Base-by-base conservation (phyloP, 2,888 invertebrate genomes). In the Pachycephus smyrnensis region DNA sequence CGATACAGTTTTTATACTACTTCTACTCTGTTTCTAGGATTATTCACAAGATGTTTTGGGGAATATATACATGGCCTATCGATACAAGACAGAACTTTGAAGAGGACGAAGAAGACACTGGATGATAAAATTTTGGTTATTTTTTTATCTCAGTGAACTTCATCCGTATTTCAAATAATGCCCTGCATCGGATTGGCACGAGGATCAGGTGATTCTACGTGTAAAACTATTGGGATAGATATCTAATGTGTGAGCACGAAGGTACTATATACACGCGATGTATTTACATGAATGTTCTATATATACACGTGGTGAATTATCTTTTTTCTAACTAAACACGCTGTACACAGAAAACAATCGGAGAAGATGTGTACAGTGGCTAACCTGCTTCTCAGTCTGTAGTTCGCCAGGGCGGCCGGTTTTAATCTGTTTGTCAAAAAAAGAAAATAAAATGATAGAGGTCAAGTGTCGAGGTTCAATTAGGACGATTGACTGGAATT, bases 341-440 rank as follows among this genome's bases (percentile, higher is more conserved):
- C 33, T 33, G n/a, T 33, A 71, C 71, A 71, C 71, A 71, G 31
- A 71, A 23, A 55, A 55, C 55, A 55, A 55, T 55, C 55, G 55
- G 55, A 55, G 23, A 55, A 23, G 55, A 55, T 55, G 55, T 55
- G 55, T 31, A 71, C 71, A 32, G 71, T 76, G 82, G 86, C 95
- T 95, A 94, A 96, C 96, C 93, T 96, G 95, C 93, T 94, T 94
- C 55, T 93, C 92, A 83, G 92, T 91, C 91, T 94, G 94, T 93
- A 96, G 94, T 94, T 95, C 96, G 92, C 96, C 96, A 92, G 96
- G 96, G 92, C 96, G 95, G 93, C 94, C 94, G 92, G 94, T 92
- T 92, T 93, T 94, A 92, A 91, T 93, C 94, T 94, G 94, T 93
- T 94, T 93, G 93, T 93, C 93, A 93, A 93, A 93, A 93, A 93